These are phyloP conservation scores for Pleuronectes platessa DNA, from an alignment of 2,113 vertebrate genomes.

Conservation along the genomic window DNA sequence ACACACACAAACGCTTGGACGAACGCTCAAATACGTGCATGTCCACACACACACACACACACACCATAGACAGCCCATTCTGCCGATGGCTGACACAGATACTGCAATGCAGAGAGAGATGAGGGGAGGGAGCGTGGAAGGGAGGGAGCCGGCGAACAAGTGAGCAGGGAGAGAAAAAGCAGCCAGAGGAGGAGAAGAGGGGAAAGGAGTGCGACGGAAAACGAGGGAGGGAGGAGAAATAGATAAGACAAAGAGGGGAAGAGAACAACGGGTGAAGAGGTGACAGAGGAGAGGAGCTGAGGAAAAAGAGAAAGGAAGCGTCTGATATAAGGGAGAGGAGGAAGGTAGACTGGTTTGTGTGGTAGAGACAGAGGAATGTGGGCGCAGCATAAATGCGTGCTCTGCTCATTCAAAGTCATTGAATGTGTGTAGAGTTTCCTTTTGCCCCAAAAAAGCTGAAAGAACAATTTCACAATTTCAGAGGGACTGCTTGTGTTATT, in stretches of 20 bases:
- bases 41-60: slow-evolving; percentile 27
- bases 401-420: neutral
- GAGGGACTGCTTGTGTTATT: neutral
- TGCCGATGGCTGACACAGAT: slow-evolving; percentile 79
- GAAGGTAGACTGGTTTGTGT: slow-evolving; percentile 3
- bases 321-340: neutral
- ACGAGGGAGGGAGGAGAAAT: neutral
- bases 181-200: slow-evolving; percentile 12
- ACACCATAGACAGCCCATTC: slow-evolving; percentile 50
- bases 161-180: slow-evolving; percentile 3
- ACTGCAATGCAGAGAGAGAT: slow-evolving; percentile 79
- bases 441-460: neutral
- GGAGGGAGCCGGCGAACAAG: slow-evolving; percentile 29
- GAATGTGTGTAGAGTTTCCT: neutral
- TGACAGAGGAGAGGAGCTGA: slow-evolving; percentile 13
- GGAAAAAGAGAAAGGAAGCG: slow-evolving; percentile 10
- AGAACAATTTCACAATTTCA: neutral
- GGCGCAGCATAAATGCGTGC: neutral
- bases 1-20: slow-evolving; percentile 33
- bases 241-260: neutral
- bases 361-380: neutral
- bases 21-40: no score
- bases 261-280: neutral
- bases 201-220: slow-evolving; percentile 6
- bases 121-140: slow-evolving; percentile 31